Evolutionary conservation across 2,797 vertebrate genomes (phyloP), one percentile per base, ranked within the genome.

Genomic region (Meda fulgida): DNA sequence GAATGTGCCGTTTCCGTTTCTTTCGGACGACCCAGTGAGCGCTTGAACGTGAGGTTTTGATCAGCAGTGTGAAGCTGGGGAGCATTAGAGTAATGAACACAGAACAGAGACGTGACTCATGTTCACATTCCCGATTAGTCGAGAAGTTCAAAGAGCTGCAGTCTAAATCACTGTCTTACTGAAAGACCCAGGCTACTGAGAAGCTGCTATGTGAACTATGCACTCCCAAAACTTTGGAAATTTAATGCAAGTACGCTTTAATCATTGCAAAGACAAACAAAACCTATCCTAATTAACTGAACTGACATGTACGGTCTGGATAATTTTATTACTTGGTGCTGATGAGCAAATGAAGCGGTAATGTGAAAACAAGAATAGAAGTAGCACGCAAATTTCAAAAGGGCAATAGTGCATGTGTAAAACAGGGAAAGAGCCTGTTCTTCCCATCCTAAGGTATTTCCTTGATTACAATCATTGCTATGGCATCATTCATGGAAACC

Each of bases 401-500:
- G 51, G 48, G 48, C 34, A 58, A 43, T 16, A n/a, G 78, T 65
- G 85, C 5, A 13, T 58, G 79, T 43, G 29, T 31, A 63, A 66
- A 77, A 40, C 34, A 48, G 8, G 53, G 43, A 75, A 48, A 72
- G 46, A 71, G 66, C 38, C 48, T 76, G 81, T 84, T 67, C 60
- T 78, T 43, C 53, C 48, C 66, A 72, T 83, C 19, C 38, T 86
- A 46, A 86, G 53, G 88, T 86, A 87, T 91, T 91, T 90, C 85
- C 89, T 85, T 84, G 51, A 89, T 91, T 87, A 70, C 88, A 89
- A 91, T 84, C 88, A 92, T 91, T 87, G 75, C 92, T 90, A 92
- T 88, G 84, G 80, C 36, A 53, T 92, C 90, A 84, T 81, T 86
- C 88, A 85, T 88, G 88, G 88, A 80, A 87, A 90, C 88, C 86